phyloP scores from a whole-genome alignment of 1,140 invertebrate species.

The Drosophila ambigua region DNA sequence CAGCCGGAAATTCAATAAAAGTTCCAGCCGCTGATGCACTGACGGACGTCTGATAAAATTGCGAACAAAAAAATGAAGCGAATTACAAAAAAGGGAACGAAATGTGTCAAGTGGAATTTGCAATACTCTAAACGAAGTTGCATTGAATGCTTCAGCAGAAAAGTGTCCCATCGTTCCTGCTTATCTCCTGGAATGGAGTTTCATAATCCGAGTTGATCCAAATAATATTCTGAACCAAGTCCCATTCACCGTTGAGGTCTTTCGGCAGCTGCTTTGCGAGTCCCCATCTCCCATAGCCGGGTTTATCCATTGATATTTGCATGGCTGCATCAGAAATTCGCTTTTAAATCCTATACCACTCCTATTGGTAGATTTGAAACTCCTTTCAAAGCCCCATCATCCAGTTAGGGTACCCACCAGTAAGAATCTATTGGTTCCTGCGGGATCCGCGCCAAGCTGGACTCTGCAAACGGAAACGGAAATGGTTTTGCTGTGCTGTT shows the following conservation, averaged over 20 bases:
- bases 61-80: conserved; percentile 31
- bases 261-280: background rate
- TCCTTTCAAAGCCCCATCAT: background rate
- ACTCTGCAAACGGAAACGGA: conserved; percentile 70
- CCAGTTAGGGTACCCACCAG: conserved; percentile 17
- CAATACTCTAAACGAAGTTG: conserved; percentile 36
- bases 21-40: conserved; percentile 78
- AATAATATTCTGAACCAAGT: too few relatives aligned
- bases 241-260: background rate
- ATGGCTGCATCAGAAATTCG: too few relatives aligned
- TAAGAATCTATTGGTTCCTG: conserved; percentile 21
- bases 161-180: too few relatives aligned
- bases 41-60: conserved; percentile 67
- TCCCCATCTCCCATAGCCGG: too few relatives aligned
- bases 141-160: too few relatives aligned
- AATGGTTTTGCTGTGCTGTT: conserved; percentile 56
- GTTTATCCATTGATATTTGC: background rate
- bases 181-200: too few relatives aligned
- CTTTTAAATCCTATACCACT: too few relatives aligned
- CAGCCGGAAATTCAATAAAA: conserved; percentile 81
- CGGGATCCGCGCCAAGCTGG: conserved; percentile 13
- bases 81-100: conserved; percentile 31
- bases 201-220: too few relatives aligned
- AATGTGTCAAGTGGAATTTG: conserved; percentile 9
- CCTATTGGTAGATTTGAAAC: too few relatives aligned